Evolutionary conservation across 2,888 invertebrate species (phyloP).

Genomic region (Peribatodes rhomboidaria): DNA sequence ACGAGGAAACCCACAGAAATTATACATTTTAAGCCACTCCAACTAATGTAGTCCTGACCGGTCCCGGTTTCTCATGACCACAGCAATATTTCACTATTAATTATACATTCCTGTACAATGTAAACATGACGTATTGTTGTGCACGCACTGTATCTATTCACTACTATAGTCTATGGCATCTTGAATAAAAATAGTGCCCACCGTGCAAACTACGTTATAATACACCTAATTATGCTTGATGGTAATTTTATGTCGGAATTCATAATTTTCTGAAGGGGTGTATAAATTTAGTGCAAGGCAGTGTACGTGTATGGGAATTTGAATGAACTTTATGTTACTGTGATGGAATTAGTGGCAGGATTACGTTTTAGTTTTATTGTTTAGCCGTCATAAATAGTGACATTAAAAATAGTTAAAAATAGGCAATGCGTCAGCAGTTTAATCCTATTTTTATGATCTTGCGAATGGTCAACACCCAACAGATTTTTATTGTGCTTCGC

Average conservation of each 20-base stretch:
- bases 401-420: conserved; percentile 47
- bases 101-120: conserved; percentile 84
- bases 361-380: conserved; percentile 55
- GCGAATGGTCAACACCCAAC: conserved; percentile 41
- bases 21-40: conserved; percentile 49
- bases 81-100: conserved; percentile 79
- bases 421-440: conserved; percentile 43
- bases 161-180: conserved; percentile 67
- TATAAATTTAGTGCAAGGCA: conserved; percentile 68
- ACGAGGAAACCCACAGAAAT: conserved; percentile 44
- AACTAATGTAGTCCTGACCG: conserved; percentile 67
- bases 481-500: conserved; percentile 30
- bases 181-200: conserved; percentile 69
- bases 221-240: conserved; percentile 82
- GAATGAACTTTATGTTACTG: conserved; percentile 67
- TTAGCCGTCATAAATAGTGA: conserved; percentile 58
- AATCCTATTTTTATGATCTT: conserved; percentile 45
- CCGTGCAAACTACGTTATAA: conserved; percentile 80
- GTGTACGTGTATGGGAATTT: conserved; percentile 73
- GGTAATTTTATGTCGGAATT: conserved; percentile 76
- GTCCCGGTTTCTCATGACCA: conserved; percentile 78
- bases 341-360: conserved; percentile 68
- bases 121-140: conserved; percentile 78
- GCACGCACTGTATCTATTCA: conserved; percentile 41
- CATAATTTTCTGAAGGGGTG: conserved; percentile 68